Percentiles rank a stretch among this genome's conserved stretches.
phyloP scores from a whole-genome alignment of 2,797 vertebrate species.

The Tolypeutes matacus region DNA sequence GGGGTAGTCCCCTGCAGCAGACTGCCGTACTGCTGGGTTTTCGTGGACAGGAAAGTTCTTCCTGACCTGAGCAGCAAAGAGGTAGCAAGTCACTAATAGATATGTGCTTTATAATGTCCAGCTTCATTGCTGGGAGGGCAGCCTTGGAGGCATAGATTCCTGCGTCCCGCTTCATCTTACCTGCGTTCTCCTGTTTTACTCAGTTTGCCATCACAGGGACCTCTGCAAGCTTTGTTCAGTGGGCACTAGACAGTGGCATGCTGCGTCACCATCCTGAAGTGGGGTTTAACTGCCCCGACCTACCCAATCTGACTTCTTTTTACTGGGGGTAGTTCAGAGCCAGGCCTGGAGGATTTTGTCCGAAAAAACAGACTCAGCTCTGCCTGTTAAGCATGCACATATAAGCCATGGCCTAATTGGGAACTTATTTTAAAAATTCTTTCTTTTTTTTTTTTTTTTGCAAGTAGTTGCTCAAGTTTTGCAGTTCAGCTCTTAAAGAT shows the following conservation, averaged over 20 bases:
- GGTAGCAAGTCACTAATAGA: slow-evolving; percentile 15
- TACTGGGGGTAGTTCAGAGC: not conserved
- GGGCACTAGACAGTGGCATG: not conserved
- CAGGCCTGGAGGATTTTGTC: not conserved
- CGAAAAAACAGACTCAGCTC: not conserved
- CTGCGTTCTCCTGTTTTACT: not conserved
- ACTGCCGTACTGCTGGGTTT: slow-evolving; percentile 18
- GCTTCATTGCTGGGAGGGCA: slow-evolving; percentile 38
- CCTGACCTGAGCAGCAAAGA: slow-evolving; percentile 52
- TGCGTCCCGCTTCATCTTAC: not conserved
- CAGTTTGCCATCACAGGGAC: not conserved
- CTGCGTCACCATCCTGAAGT: not conserved
- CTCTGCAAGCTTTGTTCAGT: not conserved
- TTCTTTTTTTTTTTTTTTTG: not conserved
- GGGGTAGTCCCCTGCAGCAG: not conserved
- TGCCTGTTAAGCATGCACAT: not conserved
- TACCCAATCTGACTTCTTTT: not conserved
- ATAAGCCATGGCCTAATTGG: slow-evolving; percentile 53
- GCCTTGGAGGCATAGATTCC: not conserved
- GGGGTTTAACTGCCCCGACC: not conserved
- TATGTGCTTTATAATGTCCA: slow-evolving; percentile 6
- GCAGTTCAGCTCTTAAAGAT: slow-evolving; percentile 85
- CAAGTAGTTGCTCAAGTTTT: slow-evolving; percentile 84
- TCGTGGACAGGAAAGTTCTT: slow-evolving; percentile 17
- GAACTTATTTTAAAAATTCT: slow-evolving; percentile 65